phyloP scores from a whole-genome alignment of 2,113 vertebrate genomes.

The Eptesicus fuscus region DNA sequence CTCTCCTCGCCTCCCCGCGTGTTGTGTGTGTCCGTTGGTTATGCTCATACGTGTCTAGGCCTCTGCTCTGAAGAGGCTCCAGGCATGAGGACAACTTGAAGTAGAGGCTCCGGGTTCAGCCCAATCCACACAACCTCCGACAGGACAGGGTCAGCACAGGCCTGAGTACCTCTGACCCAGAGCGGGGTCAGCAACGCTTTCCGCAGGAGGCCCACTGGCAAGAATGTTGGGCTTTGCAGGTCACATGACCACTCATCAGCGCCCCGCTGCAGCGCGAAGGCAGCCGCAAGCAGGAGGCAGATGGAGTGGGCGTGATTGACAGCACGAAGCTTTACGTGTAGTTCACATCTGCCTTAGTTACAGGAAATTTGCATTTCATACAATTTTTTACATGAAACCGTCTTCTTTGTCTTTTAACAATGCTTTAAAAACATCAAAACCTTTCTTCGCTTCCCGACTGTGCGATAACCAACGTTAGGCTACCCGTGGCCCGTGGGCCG shows the following conservation, averaged over 20 bases:
- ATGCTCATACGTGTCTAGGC: too few relatives aligned
- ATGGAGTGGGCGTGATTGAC: not conserved
- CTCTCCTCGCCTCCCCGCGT: too few relatives aligned
- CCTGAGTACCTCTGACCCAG: not conserved
- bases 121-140: not conserved
- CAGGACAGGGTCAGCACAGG: not conserved
- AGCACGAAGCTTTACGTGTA: not conserved
- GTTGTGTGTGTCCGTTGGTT: too few relatives aligned
- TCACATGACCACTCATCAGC: not conserved
- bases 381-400: not conserved
- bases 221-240: not conserved
- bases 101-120: not conserved
- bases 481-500: not conserved
- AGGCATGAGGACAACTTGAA: not conserved
- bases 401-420: not conserved
- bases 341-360: not conserved
- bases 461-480: not conserved
- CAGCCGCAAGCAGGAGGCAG: not conserved
- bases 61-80: not conserved
- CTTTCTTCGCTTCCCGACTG: not conserved
- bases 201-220: not conserved
- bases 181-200: not conserved
- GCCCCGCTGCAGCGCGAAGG: fast-evolving
- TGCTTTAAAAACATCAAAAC: not conserved
- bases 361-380: not conserved